phyloP scores from a whole-genome alignment of 2,797 vertebrate genomes.

The Muraenolepis orangiensis region DNA sequence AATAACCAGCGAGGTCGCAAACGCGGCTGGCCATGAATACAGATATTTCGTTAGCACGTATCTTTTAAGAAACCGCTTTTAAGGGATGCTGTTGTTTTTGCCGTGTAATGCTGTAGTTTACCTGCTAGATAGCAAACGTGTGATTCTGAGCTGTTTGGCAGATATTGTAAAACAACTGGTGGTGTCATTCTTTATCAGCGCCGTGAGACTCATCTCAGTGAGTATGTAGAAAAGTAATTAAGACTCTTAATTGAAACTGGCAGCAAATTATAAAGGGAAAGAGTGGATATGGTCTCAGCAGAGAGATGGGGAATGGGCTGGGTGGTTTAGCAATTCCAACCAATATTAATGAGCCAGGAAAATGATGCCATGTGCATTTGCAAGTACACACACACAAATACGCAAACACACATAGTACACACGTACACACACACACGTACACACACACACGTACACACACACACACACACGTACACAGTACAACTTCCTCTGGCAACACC shows the following conservation, averaged over 20 bases:
- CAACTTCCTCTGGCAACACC: background rate
- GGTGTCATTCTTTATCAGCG: slow-evolving; percentile 61
- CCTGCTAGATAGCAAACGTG: background rate
- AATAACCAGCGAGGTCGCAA: background rate
- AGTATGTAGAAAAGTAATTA: slow-evolving; percentile 62
- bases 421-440: no score
- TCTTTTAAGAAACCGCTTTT: background rate
- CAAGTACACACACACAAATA: background rate
- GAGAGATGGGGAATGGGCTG: slow-evolving; percentile 39
- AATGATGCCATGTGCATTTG: background rate
- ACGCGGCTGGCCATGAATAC: background rate
- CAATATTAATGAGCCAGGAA: slow-evolving; percentile 29
- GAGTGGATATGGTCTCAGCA: slow-evolving; percentile 39
- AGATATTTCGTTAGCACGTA: background rate
- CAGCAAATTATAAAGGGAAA: slow-evolving; percentile 46
- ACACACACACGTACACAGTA: background rate
- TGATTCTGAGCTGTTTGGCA: slow-evolving; percentile 37
- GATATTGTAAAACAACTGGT: slow-evolving; percentile 49
- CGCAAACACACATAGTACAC: no score
- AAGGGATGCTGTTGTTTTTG: background rate
- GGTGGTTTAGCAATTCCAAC: slow-evolving; percentile 43
- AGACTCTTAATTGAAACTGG: slow-evolving; percentile 65
- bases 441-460: background rate
- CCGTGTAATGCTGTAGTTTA: background rate
- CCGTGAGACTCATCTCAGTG: slow-evolving; percentile 48